A percentile compares a stretch with the other conserved stretches of the same genome.
phyloP scores from a whole-genome alignment of 2,888 invertebrate genomes.

The Aphodius granarius region DNA sequence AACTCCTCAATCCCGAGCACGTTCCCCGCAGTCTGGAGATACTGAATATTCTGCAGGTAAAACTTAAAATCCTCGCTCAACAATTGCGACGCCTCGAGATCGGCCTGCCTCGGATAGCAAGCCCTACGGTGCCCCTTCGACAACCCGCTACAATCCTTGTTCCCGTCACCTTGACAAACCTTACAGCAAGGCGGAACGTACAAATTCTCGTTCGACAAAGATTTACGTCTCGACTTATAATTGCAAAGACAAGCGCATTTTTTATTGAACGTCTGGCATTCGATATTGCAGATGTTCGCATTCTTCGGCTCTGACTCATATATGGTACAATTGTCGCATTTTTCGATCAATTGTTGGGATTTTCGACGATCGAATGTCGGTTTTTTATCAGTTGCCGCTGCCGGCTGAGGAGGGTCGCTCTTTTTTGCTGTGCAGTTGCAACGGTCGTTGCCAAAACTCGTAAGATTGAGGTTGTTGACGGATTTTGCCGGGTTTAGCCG shows the following conservation, averaged over 20 bases:
- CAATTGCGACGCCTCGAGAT: slow-evolving; percentile 65
- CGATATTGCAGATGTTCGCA: slow-evolving; percentile 30
- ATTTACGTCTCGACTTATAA: slow-evolving; percentile 54
- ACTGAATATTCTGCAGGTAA: slow-evolving; percentile 73
- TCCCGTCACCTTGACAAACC: slow-evolving; percentile 51
- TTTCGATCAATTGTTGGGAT: slow-evolving; percentile 42
- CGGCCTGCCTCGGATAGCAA: slow-evolving; percentile 50
- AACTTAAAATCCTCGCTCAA: slow-evolving; percentile 71
- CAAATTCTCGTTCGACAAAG: slow-evolving; percentile 64
- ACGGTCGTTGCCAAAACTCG: slow-evolving; percentile 41
- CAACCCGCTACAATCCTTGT: slow-evolving; percentile 41
- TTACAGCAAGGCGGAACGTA: slow-evolving; percentile 50
- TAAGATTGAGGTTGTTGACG: slow-evolving; percentile 53
- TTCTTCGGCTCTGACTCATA: slow-evolving; percentile 48
- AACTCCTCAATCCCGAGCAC: slow-evolving; percentile 64
- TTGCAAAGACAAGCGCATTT: slow-evolving; percentile 44
- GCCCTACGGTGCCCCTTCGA: slow-evolving; percentile 45
- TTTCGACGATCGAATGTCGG: slow-evolving; percentile 37
- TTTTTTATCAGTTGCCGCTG: slow-evolving; percentile 17
- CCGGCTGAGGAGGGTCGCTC: slow-evolving; percentile 32
- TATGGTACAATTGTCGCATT: slow-evolving; percentile 50
- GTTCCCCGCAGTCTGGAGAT: slow-evolving; percentile 71
- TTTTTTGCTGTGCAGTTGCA: slow-evolving; percentile 35
- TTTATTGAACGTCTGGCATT: slow-evolving; percentile 43
- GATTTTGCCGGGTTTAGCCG: slow-evolving; percentile 59